phyloP scores from a whole-genome alignment of 2,113 vertebrate species.

The Plotosus lineatus region DNA sequence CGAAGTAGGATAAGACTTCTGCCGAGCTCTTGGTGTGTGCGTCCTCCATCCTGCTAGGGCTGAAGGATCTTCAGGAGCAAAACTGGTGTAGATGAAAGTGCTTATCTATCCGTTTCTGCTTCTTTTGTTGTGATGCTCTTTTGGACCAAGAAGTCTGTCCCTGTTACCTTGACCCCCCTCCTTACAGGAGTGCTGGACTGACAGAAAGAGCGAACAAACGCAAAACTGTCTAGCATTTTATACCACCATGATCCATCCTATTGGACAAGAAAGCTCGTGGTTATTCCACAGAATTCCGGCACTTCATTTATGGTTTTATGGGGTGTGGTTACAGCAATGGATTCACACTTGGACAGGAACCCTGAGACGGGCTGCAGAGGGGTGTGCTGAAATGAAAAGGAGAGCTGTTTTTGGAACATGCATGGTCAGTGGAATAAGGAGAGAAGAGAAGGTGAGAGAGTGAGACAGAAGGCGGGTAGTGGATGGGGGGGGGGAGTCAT shows the following conservation, averaged over 20 bases:
- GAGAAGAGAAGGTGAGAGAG: constrained; percentile 76
- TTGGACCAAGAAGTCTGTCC: constrained; percentile 57
- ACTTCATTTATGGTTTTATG: constrained; percentile 50
- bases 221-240: constrained; percentile 64
- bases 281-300: constrained; percentile 64
- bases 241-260: constrained; percentile 58
- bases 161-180: constrained; percentile 60
- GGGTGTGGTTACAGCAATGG: constrained; percentile 60
- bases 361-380: constrained; percentile 52
- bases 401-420: constrained; percentile 79
- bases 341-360: constrained; percentile 68
- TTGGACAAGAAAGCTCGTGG: constrained; percentile 60
- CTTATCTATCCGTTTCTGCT: constrained; percentile 59
- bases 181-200: constrained; percentile 69
- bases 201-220: constrained; percentile 75
- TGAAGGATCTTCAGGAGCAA: constrained; percentile 60
- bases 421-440: constrained; percentile 79
- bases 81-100: constrained; percentile 51
- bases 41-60: constrained; percentile 80
- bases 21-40: constrained; percentile 74
- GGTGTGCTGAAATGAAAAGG: constrained; percentile 65
- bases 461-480: constrained; percentile 51
- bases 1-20: constrained; percentile 82
- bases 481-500: constrained; percentile 35
- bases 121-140: constrained; percentile 63